phyloP scores from a whole-genome alignment of 2,113 vertebrate species.

The Poicephalus meyeri region DNA sequence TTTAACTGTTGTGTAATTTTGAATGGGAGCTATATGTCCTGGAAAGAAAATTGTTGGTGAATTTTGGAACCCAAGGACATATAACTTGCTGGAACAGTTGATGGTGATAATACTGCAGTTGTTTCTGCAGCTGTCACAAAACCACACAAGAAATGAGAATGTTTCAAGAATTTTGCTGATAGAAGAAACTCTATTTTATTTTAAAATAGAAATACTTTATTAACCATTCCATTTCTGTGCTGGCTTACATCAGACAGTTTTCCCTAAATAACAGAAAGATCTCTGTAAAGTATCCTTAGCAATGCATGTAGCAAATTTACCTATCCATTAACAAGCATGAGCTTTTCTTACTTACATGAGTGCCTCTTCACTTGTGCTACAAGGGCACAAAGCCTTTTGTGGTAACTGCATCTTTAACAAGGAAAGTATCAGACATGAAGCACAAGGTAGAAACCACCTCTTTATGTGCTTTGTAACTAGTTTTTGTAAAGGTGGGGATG shows the following conservation, averaged over 20 bases:
- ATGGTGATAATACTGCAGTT: not conserved
- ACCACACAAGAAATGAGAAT: not conserved
- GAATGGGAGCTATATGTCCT: not conserved
- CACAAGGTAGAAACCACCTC: not conserved
- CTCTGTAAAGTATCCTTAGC: not conserved
- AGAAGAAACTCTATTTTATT: not conserved
- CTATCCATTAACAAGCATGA: not conserved
- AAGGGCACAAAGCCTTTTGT: not conserved
- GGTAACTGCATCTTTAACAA: not conserved
- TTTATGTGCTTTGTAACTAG: not conserved
- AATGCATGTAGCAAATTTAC: not conserved
- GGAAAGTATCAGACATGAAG: not conserved
- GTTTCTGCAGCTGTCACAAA: not conserved
- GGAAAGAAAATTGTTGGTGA: not conserved
- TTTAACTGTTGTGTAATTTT: not conserved
- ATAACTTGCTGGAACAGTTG: not conserved
- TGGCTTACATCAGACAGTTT: not conserved
- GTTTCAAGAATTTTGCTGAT: not conserved
- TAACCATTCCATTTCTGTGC: not conserved
- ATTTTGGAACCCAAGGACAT: not conserved
- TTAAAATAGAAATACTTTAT: not conserved
- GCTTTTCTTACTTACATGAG: not conserved
- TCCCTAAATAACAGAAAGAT: not conserved
- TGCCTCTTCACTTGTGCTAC: not conserved
- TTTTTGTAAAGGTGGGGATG: not conserved